Conservation (phyloP, 1,140 invertebrate genomes). For the Drosophila ironensis region DNA sequence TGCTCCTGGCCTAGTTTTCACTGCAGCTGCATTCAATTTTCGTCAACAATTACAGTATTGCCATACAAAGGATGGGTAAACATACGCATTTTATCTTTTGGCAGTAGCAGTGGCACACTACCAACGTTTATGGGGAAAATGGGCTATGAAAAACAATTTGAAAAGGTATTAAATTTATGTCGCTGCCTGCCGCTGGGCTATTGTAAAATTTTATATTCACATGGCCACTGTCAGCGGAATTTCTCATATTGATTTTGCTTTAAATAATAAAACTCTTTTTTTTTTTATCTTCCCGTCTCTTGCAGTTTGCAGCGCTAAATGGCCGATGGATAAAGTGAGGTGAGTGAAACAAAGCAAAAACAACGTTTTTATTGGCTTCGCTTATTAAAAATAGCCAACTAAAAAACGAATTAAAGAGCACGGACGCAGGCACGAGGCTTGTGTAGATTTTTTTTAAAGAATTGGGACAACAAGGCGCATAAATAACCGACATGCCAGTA, state of each 20-base stretch:
- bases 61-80: conserved; percentile 19
- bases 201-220: conserved; percentile 53
- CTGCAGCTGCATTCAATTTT: conserved; percentile 20
- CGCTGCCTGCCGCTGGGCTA: conserved; percentile 22
- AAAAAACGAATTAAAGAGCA: conserved; percentile 45
- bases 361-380: conserved; percentile 14
- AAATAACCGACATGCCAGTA: conserved; percentile 74
- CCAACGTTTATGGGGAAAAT: conserved; percentile 40
- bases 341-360: conserved; percentile 41
- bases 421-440: conserved; percentile 19
- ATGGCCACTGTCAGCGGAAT: conserved; percentile 39
- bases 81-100: conserved; percentile 61
- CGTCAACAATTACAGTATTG: conserved; percentile 27
- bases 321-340: conserved; percentile 53
- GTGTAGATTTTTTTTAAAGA: conserved; percentile 66
- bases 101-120: conserved; percentile 39
- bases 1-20: not conserved
- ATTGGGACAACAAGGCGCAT: conserved; percentile 77
- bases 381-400: conserved; percentile 67
- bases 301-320: conserved; percentile 21
- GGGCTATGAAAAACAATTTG: conserved; percentile 58
- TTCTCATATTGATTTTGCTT: conserved; percentile 67
- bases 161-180: conserved; percentile 69
- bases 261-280: conserved; percentile 53
- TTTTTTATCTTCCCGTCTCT: not conserved